Evolutionary conservation across 2,888 invertebrate species (phyloP).

Genomic region (Formica aserva): DNA sequence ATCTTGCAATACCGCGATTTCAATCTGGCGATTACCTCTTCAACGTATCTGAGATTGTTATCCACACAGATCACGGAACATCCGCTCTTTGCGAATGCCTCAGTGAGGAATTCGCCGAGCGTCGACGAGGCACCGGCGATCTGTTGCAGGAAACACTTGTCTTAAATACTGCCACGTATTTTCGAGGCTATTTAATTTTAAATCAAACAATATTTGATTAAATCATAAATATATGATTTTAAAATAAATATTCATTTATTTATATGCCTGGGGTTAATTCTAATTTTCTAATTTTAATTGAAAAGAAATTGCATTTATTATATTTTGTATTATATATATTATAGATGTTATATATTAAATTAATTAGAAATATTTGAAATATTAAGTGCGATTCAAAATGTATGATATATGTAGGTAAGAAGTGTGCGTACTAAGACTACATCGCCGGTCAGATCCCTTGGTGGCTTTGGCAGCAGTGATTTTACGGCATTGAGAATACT

Average conservation of each 20-base stretch:
- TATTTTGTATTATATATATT: neutral
- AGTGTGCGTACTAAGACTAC: conserved; percentile 80
- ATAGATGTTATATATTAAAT: neutral
- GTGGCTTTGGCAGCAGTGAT: conserved; percentile 82
- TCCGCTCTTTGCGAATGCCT: conserved; percentile 80
- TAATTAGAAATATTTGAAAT: neutral
- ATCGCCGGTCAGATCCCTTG: conserved; percentile 80
- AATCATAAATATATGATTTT: neutral
- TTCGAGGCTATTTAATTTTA: neutral
- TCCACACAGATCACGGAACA: conserved; percentile 82
- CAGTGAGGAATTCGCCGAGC: conserved; percentile 78
- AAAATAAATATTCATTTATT: neutral
- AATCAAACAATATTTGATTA: neutral
- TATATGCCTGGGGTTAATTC: neutral
- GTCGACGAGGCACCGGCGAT: conserved; percentile 80
- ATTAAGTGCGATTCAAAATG: neutral
- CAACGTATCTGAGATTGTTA: conserved; percentile 66
- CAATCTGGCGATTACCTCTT: conserved; percentile 68
- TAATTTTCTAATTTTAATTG: neutral
- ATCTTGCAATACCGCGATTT: conserved; percentile 63
- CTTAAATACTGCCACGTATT: neutral
- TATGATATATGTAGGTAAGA: neutral
- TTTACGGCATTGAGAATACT: conserved; percentile 75
- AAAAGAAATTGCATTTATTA: neutral
- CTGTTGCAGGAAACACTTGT: conserved; percentile 58